Evolutionary conservation across 2,888 invertebrate genomes (phyloP).

Genomic region (Amiota minor): DNA sequence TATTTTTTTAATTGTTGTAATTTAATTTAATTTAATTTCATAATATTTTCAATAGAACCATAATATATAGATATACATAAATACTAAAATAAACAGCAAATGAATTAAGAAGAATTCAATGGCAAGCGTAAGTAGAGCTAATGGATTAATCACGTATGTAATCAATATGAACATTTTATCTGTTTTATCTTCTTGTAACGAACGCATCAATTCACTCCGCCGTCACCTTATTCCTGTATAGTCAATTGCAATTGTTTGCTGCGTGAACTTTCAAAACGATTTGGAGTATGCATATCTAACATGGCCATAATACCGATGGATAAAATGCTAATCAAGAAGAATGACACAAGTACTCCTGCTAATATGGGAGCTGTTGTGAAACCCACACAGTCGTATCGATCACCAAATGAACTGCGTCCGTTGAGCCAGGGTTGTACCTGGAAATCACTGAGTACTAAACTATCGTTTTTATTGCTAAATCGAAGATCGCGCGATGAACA

Average conservation of each 20-base stretch:
- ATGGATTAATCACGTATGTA: slow-evolving; percentile 57
- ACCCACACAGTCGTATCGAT: slow-evolving; percentile 90
- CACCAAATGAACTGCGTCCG: slow-evolving; percentile 78
- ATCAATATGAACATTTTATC: slow-evolving; percentile 62
- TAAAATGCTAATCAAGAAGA: slow-evolving; percentile 84
- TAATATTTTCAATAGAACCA: slow-evolving; percentile 60
- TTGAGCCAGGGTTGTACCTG: slow-evolving; percentile 77
- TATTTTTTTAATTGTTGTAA: slow-evolving; percentile 21
- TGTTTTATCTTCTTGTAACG: not conserved
- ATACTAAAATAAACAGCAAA: slow-evolving; percentile 64
- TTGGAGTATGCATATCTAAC: slow-evolving; percentile 94
- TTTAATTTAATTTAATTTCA: slow-evolving; percentile 31
- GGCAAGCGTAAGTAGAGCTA: slow-evolving; percentile 63
- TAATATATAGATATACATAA: slow-evolving; percentile 64
- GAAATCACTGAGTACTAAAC: slow-evolving; percentile 75
- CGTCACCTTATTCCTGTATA: slow-evolving; percentile 78
- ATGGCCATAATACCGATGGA: slow-evolving; percentile 89
- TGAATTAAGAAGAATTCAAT: slow-evolving; percentile 67
- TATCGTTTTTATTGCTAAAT: slow-evolving; percentile 74
- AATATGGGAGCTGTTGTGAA: slow-evolving; percentile 94
- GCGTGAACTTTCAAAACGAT: slow-evolving; percentile 96
- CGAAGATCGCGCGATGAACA: slow-evolving; percentile 75
- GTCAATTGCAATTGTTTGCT: slow-evolving; percentile 92
- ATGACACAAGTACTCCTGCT: slow-evolving; percentile 89
- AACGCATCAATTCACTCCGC: not conserved